phyloP scores from a whole-genome alignment of 2,888 invertebrate species.

The Tipula vernalis region DNA sequence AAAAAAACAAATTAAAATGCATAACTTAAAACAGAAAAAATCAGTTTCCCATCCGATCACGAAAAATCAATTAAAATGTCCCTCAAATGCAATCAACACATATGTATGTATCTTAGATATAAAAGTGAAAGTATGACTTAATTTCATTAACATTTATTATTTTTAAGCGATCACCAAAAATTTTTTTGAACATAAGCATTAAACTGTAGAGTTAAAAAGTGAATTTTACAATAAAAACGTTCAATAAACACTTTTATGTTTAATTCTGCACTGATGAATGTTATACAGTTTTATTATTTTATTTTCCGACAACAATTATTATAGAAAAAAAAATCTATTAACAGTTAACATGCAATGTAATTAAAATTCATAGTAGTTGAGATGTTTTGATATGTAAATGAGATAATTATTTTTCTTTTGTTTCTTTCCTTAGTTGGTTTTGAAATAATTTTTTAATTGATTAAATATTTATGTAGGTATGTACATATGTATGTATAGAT shows the following conservation, averaged over 20 bases:
- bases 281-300: neutral
- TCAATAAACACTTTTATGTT: neutral
- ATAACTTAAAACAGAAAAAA: too few relatives aligned
- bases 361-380: neutral
- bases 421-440: neutral
- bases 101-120: neutral
- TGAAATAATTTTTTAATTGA: too few relatives aligned
- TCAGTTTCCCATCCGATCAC: too few relatives aligned
- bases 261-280: neutral
- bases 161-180: neutral
- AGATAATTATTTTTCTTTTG: neutral
- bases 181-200: neutral
- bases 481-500: neutral
- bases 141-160: neutral
- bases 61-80: too few relatives aligned
- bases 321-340: neutral
- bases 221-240: neutral
- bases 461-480: neutral
- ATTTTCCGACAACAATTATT: neutral
- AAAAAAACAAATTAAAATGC: too few relatives aligned
- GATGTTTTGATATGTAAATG: neutral
- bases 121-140: neutral
- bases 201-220: neutral
- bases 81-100: too few relatives aligned
- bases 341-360: neutral